Evolutionary conservation across 2,113 vertebrate genomes (phyloP).

Genomic region (Delphinus delphis): DNA sequence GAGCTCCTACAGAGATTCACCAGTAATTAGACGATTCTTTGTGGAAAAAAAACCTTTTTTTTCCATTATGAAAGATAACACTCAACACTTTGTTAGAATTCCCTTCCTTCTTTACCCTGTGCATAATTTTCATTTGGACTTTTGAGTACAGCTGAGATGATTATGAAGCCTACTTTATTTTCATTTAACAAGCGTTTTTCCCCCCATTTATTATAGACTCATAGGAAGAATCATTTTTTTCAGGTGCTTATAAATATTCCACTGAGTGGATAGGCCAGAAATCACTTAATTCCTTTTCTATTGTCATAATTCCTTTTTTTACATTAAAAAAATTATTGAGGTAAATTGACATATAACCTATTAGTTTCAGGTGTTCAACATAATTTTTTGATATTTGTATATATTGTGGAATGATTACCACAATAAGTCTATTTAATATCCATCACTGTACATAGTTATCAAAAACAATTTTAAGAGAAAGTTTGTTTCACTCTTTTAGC

Average conservation of each 20-base stretch:
- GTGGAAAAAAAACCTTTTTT: neutral
- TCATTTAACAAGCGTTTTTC: neutral
- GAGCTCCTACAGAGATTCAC: neutral
- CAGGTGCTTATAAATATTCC: neutral
- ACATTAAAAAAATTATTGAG: too few relatives aligned
- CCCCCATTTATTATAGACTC: neutral
- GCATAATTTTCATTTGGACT: neutral
- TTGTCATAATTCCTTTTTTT: neutral
- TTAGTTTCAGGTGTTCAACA: too few relatives aligned
- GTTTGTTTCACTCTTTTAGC: too few relatives aligned
- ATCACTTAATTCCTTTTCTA: neutral
- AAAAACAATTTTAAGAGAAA: too few relatives aligned
- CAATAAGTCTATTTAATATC: too few relatives aligned
- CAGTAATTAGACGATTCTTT: neutral
- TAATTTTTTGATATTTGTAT: too few relatives aligned
- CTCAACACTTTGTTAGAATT: neutral
- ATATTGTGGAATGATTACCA: too few relatives aligned
- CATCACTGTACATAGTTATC: too few relatives aligned
- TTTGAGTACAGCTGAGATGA: neutral
- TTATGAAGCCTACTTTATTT: neutral
- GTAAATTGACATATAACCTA: too few relatives aligned
- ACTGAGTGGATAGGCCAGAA: neutral
- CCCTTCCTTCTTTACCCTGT: neutral
- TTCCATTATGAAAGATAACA: neutral
- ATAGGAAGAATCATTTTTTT: neutral